phyloP scores from a whole-genome alignment of 1,140 invertebrate species.

The Pachypeltis micranthus region DNA sequence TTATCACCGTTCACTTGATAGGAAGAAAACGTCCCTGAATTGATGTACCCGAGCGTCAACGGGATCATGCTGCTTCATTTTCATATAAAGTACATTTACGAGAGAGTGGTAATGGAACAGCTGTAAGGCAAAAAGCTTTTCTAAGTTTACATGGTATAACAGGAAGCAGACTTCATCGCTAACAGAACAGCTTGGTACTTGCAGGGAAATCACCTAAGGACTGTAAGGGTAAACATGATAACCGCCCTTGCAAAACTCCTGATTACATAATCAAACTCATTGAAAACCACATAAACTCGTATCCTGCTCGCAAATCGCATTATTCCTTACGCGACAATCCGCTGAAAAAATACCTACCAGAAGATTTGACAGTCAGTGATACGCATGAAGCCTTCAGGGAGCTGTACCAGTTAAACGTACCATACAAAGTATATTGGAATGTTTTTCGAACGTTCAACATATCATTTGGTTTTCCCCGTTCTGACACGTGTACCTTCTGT shows the following conservation, averaged over 20 bases:
- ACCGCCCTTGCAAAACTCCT: neutral
- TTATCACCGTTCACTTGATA: neutral
- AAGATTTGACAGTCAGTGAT: slow-evolving; percentile 4
- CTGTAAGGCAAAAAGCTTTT: no score
- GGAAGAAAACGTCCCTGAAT: neutral
- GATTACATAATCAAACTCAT: neutral
- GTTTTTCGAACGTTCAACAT: no score
- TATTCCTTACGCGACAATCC: neutral
- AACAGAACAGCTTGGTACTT: no score
- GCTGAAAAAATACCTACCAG: neutral
- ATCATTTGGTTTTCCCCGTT: neutral
- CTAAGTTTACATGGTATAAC: no score
- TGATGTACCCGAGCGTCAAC: neutral
- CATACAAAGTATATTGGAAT: no score
- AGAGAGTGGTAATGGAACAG: no score
- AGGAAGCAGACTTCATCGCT: no score
- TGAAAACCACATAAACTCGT: slow-evolving; percentile 7
- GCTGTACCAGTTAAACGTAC: no score
- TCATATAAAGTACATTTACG: no score
- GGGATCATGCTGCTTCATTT: neutral
- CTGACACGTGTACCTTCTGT: neutral
- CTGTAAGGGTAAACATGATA: no score
- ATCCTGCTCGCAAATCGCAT: no score
- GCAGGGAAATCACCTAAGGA: no score
- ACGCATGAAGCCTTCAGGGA: neutral